Conservation (phyloP, 2,888 invertebrate species). For the Julus scandinavius region DNA sequence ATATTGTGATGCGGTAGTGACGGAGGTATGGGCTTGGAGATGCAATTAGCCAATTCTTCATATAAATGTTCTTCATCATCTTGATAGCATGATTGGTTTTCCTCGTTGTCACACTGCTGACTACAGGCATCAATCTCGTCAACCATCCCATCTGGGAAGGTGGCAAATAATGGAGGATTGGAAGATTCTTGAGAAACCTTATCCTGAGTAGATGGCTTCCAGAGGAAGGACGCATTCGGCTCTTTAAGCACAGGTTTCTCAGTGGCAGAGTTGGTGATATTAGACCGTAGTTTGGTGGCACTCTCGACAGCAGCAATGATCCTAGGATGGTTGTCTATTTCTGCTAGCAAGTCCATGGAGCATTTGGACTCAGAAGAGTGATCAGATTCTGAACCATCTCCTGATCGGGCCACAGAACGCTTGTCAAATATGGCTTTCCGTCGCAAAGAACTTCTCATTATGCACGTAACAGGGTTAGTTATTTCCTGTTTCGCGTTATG, state of each 20-base stretch:
- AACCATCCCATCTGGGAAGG: neutral
- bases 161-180: constrained; percentile 22
- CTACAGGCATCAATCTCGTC: neutral
- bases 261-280: neutral
- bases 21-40: neutral
- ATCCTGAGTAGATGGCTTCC: constrained; percentile 50
- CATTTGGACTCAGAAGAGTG: neutral
- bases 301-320: neutral
- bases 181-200: constrained; percentile 40
- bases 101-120: neutral
- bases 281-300: neutral
- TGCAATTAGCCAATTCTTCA: constrained; percentile 48
- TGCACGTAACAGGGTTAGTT: neutral
- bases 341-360: constrained; percentile 52
- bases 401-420: neutral
- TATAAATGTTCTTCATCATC: constrained; percentile 49
- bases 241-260: neutral
- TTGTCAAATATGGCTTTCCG: constrained; percentile 41
- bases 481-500: neutral
- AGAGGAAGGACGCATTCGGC: constrained; percentile 53
- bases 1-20: constrained; percentile 24
- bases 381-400: neutral
- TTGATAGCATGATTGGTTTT: neutral
- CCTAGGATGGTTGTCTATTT: constrained; percentile 52
- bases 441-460: constrained; percentile 41